Evolutionary conservation across 2,888 invertebrate genomes (phyloP).

Genomic region (Aspidapion aeneum): DNA sequence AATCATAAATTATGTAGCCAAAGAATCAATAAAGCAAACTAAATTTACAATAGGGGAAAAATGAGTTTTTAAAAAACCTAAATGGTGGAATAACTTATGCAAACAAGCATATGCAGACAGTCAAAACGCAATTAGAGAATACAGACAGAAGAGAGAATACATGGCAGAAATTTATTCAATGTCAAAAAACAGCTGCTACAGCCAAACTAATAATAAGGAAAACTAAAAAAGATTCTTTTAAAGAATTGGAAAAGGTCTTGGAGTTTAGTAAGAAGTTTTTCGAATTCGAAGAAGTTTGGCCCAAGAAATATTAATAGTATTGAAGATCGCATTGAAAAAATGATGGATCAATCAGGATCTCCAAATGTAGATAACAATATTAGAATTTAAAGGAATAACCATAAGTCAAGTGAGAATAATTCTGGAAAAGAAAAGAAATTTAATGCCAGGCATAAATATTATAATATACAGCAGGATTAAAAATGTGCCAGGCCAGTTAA

Average conservation of each 20-base stretch:
- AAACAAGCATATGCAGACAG: not conserved
- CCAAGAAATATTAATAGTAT: not conserved
- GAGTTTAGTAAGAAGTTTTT: not conserved
- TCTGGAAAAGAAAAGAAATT: not conserved
- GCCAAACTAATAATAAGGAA: not conserved
- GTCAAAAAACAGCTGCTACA: not conserved
- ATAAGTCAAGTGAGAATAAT: not conserved
- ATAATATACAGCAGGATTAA: not conserved
- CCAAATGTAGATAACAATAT: not conserved
- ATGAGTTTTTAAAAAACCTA: not conserved
- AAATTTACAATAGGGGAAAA: not conserved
- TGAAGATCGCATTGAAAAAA: not conserved
- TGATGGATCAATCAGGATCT: not conserved
- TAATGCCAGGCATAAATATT: not conserved
- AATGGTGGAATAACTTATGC: not conserved
- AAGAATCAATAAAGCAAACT: not conserved
- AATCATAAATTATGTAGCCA: too few relatives aligned
- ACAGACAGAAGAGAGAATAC: not conserved
- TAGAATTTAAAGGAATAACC: not conserved
- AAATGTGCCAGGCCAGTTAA: not conserved
- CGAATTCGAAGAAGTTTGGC: not conserved
- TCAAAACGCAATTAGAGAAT: not conserved
- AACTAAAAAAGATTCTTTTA: not conserved
- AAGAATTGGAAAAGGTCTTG: not conserved
- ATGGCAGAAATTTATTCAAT: not conserved